These are phyloP conservation scores for Jaculus jaculus DNA, from an alignment of 2,113 vertebrate genomes.

Conservation along the genomic window DNA sequence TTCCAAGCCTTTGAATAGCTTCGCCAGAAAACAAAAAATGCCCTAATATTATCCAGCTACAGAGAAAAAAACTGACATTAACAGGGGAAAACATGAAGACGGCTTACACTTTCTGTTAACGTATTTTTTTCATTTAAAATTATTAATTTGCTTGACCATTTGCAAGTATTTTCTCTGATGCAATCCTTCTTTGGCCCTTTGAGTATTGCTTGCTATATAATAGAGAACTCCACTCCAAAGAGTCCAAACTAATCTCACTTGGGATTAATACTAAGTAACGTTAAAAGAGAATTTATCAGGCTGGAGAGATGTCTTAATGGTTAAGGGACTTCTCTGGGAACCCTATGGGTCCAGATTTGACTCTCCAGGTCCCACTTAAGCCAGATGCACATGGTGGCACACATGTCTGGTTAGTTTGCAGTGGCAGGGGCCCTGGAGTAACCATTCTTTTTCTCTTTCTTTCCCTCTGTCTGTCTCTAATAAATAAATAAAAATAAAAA, in stretches of 20 bases:
- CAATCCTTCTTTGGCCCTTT: slow-evolving; percentile 26
- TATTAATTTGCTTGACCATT: slow-evolving; percentile 58
- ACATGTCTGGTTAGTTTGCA: no score
- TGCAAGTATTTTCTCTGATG: slow-evolving; percentile 51
- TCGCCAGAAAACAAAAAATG: slow-evolving; percentile 18
- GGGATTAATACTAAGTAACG: slow-evolving; percentile 63
- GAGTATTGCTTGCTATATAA: background rate
- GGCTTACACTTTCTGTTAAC: slow-evolving; percentile 4
- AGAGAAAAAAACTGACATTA: slow-evolving; percentile 66
- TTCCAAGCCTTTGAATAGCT: slow-evolving; percentile 31
- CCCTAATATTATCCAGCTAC: slow-evolving; percentile 2
- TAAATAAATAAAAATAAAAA: no score
- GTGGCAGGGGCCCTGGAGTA: no score
- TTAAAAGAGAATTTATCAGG: slow-evolving; percentile 66
- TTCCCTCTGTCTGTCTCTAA: no score
- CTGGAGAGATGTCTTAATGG: background rate
- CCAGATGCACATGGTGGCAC: no score
- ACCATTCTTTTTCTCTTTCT: no score
- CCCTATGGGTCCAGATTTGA: no score
- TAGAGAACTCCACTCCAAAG: slow-evolving; percentile 29
- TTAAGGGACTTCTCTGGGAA: no score
- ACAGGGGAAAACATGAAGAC: background rate
- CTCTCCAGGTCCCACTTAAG: no score
- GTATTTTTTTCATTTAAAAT: slow-evolving; percentile 24
- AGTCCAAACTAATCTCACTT: slow-evolving; percentile 34